A percentile compares a stretch with the other conserved stretches of the same genome.
phyloP scores from a whole-genome alignment of 2,797 vertebrate genomes.

The Anomalospiza imberbis region DNA sequence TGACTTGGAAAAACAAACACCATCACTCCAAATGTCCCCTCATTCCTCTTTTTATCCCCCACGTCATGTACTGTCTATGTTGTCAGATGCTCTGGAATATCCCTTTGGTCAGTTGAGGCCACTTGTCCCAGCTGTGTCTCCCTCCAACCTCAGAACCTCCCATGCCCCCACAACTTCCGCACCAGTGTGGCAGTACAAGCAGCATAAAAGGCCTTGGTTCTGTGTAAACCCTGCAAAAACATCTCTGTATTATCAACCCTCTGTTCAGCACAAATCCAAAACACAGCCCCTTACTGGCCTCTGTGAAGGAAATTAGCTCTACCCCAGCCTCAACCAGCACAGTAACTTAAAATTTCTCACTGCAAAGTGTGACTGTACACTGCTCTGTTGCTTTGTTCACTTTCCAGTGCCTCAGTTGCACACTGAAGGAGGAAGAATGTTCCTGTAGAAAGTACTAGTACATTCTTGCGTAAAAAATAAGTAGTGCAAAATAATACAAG shows the following conservation, averaged over 20 bases:
- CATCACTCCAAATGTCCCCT: background rate
- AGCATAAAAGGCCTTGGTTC: background rate
- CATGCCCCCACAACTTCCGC: fast-evolving
- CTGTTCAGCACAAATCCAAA: background rate
- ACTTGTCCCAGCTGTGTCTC: background rate
- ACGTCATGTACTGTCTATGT: background rate
- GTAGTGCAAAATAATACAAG: background rate
- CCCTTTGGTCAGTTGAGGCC: background rate
- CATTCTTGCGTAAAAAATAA: background rate
- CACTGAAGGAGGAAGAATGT: background rate
- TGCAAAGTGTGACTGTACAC: background rate
- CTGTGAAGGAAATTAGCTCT: background rate
- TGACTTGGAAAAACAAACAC: background rate
- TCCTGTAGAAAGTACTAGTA: background rate
- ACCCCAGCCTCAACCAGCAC: background rate
- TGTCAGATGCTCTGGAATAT: background rate
- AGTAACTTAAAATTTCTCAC: background rate
- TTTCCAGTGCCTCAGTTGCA: background rate
- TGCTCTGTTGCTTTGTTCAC: background rate
- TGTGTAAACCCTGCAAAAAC: background rate
- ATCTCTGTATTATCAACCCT: background rate
- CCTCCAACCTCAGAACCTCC: fast-evolving
- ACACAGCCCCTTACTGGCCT: fast-evolving
- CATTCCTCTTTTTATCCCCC: background rate
- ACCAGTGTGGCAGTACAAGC: fast-evolving